phyloP scores from a whole-genome alignment of 2,797 vertebrate genomes.

The Xerus rutilus region DNA sequence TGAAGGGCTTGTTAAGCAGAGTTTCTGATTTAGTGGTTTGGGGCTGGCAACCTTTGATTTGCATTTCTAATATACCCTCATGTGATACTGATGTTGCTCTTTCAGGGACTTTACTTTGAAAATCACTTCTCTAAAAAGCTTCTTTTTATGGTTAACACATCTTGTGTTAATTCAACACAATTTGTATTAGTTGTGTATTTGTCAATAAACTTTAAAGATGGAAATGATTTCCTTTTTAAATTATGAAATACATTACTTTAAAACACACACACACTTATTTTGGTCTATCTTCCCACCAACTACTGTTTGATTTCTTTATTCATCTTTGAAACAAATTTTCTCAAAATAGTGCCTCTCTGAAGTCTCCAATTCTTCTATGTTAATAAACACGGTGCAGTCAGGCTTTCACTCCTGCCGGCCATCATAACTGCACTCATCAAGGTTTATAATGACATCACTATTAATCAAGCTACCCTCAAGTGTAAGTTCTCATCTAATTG shows the following conservation, averaged over 20 bases:
- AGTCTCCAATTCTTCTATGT: conserved; percentile 20
- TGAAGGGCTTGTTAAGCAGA: not conserved
- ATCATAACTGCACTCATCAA: not conserved
- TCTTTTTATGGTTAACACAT: not conserved
- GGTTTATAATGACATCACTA: not conserved
- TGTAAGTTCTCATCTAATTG: conserved; percentile 2
- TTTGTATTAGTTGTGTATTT: not conserved
- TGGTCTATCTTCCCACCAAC: not conserved
- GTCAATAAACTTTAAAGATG: not conserved
- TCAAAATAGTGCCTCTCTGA: not conserved
- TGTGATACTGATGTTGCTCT: not conserved
- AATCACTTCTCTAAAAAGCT: not conserved
- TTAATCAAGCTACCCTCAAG: conserved; percentile 9
- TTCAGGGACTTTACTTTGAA: conserved; percentile 15
- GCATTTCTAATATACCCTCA: conserved; percentile 10
- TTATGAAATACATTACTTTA: conserved; percentile 15
- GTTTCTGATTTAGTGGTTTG: conserved; percentile 9
- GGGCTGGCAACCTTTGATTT: not conserved
- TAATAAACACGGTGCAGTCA: not conserved
- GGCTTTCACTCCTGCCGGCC: not conserved
- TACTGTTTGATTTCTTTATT: conserved; percentile 44
- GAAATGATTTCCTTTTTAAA: not conserved
- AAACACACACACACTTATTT: not conserved
- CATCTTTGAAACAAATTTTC: conserved; percentile 38
- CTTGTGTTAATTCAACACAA: conserved; percentile 3